These are phyloP conservation scores for Irena cyanogastra DNA, from an alignment of 2,113 vertebrate species.

Conservation along the genomic window DNA sequence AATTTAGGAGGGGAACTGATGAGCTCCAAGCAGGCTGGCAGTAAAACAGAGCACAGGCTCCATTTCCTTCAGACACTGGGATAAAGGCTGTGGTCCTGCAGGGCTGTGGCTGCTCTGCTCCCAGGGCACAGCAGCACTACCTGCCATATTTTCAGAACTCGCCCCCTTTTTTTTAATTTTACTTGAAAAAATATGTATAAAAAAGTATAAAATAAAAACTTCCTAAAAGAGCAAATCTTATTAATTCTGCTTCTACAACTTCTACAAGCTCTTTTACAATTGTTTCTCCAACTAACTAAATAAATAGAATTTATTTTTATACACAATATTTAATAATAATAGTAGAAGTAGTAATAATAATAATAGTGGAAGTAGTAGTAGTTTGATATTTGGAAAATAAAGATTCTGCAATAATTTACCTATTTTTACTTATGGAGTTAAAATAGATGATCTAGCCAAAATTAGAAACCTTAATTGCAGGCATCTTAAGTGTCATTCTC, in stretches of 20 bases:
- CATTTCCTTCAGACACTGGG: not conserved
- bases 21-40: not conserved
- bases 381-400: not conserved
- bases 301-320: not conserved
- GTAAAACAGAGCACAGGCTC: not conserved
- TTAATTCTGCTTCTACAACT: not conserved
- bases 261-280: not conserved
- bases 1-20: not conserved
- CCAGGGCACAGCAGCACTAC: not conserved
- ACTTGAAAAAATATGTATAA: not conserved
- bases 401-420: not conserved
- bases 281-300: not conserved
- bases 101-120: not conserved
- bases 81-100: not conserved
- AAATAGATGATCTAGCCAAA: not conserved
- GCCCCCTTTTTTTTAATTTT: not conserved
- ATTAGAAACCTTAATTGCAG: not conserved
- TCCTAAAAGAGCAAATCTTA: not conserved
- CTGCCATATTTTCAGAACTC: not conserved
- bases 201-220: not conserved
- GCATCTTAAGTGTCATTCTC: not conserved
- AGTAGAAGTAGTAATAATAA: not conserved
- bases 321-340: not conserved
- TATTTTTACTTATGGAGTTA: not conserved
- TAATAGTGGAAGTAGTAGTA: not conserved